Conservation (phyloP, 2,113 vertebrate genomes). For the Esox niger region DNA sequence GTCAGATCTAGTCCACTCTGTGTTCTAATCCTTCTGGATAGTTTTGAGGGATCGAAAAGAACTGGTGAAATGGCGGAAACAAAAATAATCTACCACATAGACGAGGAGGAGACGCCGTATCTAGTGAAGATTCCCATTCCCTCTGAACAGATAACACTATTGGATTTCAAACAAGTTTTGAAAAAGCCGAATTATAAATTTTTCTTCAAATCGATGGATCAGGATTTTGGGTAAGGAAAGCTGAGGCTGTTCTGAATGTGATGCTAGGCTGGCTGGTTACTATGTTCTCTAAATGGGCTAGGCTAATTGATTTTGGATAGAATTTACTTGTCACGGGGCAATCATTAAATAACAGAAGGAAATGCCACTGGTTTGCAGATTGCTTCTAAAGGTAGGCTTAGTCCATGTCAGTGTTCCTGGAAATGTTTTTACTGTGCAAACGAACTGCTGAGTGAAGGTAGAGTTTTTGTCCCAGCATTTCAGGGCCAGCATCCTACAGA, state of each 20-base stretch:
- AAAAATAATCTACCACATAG: constrained; percentile 93
- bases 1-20: constrained; percentile 59
- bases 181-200: constrained; percentile 90
- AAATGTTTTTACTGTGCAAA: too few species aligned
- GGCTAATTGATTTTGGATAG: background rate
- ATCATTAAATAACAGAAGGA: background rate
- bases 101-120: constrained; percentile 92
- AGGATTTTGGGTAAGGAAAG: constrained; percentile 83
- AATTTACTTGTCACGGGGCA: background rate
- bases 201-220: constrained; percentile 96
- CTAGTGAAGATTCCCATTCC: constrained; percentile 88
- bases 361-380: too few species aligned
- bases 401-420: too few species aligned
- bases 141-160: constrained; percentile 83
- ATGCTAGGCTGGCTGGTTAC: background rate
- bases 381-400: background rate
- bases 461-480: too few species aligned
- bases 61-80: constrained; percentile 79
- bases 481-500: too few species aligned
- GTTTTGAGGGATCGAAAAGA: constrained; percentile 45
- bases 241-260: background rate
- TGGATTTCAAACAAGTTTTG: constrained; percentile 89
- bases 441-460: too few species aligned
- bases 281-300: background rate
- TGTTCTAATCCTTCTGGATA: constrained; percentile 58